A percentile compares a stretch with the other conserved stretches of the same genome.
Conservation (phyloP, 2,113 vertebrate genomes). For the Salvator merianae region DNA sequence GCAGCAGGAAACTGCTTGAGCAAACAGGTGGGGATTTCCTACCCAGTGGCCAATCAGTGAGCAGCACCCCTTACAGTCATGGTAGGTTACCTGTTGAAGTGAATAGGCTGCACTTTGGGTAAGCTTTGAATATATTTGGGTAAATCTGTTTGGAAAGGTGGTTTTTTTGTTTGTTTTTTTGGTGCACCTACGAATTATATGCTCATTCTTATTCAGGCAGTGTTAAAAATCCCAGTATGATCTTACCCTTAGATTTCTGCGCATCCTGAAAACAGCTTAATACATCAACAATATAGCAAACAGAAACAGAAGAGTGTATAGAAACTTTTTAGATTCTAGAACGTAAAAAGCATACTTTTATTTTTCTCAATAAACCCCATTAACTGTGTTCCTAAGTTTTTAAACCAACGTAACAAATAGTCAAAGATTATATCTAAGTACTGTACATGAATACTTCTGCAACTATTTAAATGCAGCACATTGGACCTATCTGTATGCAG, state of each 20-base stretch:
- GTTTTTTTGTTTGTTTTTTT: too few relatives aligned
- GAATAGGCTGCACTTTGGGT: too few relatives aligned
- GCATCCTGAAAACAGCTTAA: neutral
- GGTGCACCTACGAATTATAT: too few relatives aligned
- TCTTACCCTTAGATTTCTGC: neutral
- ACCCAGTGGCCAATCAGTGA: too few relatives aligned
- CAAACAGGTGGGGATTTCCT: too few relatives aligned
- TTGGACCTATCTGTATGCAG: neutral
- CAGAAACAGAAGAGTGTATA: neutral
- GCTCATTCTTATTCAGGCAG: too few relatives aligned
- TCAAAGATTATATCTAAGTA: neutral
- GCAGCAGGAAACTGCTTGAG: too few relatives aligned
- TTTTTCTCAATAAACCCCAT: neutral
- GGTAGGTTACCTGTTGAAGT: too few relatives aligned
- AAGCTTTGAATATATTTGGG: too few relatives aligned
- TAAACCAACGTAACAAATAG: neutral
- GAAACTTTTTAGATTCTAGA: constrained; percentile 13
- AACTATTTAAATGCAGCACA: neutral
- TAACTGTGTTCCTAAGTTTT: neutral
- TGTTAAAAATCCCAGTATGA: too few relatives aligned
- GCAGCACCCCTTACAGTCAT: too few relatives aligned
- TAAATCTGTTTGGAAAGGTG: too few relatives aligned
- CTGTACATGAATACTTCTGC: neutral
- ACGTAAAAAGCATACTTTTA: neutral
- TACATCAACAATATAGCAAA: neutral